Evolutionary conservation across 2,888 invertebrate genomes (phyloP), one percentile per base, ranked within the genome.

Genomic region (Allacma fusca): DNA sequence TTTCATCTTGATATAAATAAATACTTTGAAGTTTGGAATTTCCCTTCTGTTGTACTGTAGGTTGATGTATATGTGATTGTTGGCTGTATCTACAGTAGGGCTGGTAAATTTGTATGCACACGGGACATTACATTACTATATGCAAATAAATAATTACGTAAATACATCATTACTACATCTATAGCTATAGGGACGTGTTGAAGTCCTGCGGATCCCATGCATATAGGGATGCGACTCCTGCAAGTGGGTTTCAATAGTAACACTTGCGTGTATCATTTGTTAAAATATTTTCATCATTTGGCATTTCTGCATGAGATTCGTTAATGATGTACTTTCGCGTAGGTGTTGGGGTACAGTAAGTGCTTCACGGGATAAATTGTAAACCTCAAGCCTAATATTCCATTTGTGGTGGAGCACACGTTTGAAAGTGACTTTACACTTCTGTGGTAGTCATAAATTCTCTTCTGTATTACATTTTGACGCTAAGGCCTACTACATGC

Each of bases 271-370:
- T 50, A 50, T n/a, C n/a, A 50, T n/a, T 50, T n/a, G 50, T 50
- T 50, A 50, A 50, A 50, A 50, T 50, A 50, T 50, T 50, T 50
- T 50, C 50, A n/a, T 50, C 50, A 50, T 50, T n/a, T 50, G 50
- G 50, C 50, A 50, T 50, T 19, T 50, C 34, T 34, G 34, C 34
- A 50, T 50, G 50, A 50, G 50, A 50, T n/a, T 50, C 50, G 50
- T 50, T 50, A 50, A 50, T 50, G 16, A 50, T 50, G 19, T 50
- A 9, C 16, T 12, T 1, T 1, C 4, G 50, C n/a, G 50, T 50
- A 50, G 50, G 50, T 50, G 50, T 50, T 50, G 19, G 19, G 19
- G n/a, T n/a, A n/a, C 9, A 50, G 50, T 34, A 9, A 34, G 50
- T 50, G n/a, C 50, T 50, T 50, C 50, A n/a, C 50, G 19, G 50